These are phyloP conservation scores for Catharus bicknelli DNA, from an alignment of 2,113 vertebrate species.

Conservation along the genomic window DNA sequence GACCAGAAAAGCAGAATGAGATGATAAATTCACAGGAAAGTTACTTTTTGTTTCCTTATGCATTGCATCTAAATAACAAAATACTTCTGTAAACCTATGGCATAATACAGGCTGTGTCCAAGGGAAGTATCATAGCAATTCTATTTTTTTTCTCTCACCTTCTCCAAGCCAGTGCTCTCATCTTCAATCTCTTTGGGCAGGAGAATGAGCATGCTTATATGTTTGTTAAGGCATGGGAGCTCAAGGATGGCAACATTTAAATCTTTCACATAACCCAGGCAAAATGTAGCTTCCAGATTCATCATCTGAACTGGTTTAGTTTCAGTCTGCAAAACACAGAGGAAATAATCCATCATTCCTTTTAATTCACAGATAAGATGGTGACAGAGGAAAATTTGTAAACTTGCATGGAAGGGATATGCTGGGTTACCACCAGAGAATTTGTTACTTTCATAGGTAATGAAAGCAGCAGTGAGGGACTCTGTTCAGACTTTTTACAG, in stretches of 20 bases:
- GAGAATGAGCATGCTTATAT: constrained; percentile 92
- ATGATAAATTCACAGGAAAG: background rate
- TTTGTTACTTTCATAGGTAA: background rate
- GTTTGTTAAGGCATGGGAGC: constrained; percentile 88
- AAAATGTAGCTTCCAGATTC: constrained; percentile 78
- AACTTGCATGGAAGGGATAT: background rate
- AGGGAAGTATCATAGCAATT: background rate
- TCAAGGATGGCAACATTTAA: constrained; percentile 83
- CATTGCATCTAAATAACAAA: background rate
- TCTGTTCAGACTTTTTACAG: background rate
- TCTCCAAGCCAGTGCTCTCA: constrained; percentile 82
- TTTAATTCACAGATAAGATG: background rate
- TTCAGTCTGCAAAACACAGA: constrained; percentile 73
- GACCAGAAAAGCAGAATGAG: background rate
- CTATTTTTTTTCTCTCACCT: constrained; percentile 73
- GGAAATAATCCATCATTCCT: background rate
- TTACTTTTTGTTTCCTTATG: background rate
- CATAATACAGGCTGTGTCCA: background rate
- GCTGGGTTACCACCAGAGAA: background rate
- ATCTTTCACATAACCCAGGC: constrained; percentile 74
- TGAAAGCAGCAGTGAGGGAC: background rate
- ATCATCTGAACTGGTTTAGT: constrained; percentile 89
- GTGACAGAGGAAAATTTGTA: background rate
- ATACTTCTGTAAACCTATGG: background rate
- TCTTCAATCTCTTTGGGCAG: constrained; percentile 85